phyloP scores from a whole-genome alignment of 2,113 vertebrate genomes.

The Apodemus sylvaticus region DNA sequence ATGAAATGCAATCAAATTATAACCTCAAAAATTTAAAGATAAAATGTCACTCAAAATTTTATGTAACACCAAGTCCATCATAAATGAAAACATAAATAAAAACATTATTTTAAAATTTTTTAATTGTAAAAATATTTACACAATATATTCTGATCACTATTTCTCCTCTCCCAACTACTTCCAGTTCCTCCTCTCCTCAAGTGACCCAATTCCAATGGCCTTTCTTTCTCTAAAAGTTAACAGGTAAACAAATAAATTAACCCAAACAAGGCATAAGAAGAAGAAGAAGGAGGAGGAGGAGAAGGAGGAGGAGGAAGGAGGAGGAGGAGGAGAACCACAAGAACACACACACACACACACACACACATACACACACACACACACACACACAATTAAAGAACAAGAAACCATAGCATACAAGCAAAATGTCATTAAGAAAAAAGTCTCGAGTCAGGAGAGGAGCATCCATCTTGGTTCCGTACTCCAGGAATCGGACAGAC shows the following conservation, averaged over 20 bases:
- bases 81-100: neutral
- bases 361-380: neutral
- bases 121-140: neutral
- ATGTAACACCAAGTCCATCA: neutral
- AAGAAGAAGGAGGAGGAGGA: neutral
- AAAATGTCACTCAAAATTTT: neutral
- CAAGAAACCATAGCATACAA: neutral
- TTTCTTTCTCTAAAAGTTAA: neutral
- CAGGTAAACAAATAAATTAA: neutral
- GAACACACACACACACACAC: neutral
- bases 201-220: neutral
- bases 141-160: neutral
- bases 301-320: neutral
- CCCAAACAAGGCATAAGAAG: neutral
- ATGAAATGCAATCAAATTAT: neutral
- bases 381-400: neutral
- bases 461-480: too few relatives aligned
- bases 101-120: neutral
- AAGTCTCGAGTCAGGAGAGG: too few relatives aligned
- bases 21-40: neutral
- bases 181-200: neutral
- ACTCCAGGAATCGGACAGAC: too few relatives aligned
- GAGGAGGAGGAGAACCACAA: neutral
- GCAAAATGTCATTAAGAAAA: neutral
- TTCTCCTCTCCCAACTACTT: neutral